Evolutionary conservation across 2,888 invertebrate genomes (phyloP), one percentile per base, ranked within the genome.

Genomic region (Drosophila robusta): DNA sequence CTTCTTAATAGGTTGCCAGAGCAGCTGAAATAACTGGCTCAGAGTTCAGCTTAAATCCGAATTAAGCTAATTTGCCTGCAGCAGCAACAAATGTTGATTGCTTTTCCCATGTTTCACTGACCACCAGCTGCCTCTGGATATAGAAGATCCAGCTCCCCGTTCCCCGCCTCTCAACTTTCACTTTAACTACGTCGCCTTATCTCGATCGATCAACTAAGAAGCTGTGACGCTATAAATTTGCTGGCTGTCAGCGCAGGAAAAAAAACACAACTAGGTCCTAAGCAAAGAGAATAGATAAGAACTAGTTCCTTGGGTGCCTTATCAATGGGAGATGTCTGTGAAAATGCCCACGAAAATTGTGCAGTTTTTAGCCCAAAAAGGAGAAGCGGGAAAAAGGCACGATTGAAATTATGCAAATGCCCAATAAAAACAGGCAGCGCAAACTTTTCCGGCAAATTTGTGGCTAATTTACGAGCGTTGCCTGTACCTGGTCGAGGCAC

Each of bases 391-490:
- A 46, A 45, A 4, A 18, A 29, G 46, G 14, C 49, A 44, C 44
- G 44, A 66, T 64, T 16, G 29, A 51, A 63, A 69, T 74, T 73
- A 73, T 67, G 75, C 57, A 67, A 77, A 61, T 69, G 44, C 26
- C 34, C 70, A 52, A 63, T 70, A 67, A 52, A 60, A 58, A 1
- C 54, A 22, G 50, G 14, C 54, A 55, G 49, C 62, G 64, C 70
- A 65, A 80, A 71, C 47, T 84, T 86, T 80, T 75, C 74, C 87
- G 85, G 75, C 81, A 87, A 87, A 87, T 87, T 87, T 87, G 89
- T 80, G 87, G 89, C 88, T 87, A 87, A 87, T 89, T 87, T 89
- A 87, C 75, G 86, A 81, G 65, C 68, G 32, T 34, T 12, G 34
- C 34, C 34, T 34, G 34, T 34, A 34, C 34, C 34, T 34, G 34